Evolutionary conservation across 30 jellyfish, hydroid and myxozoan genomes (phyloP), one percentile per base, ranked within the genome.

Genomic region (Aurelia sp.): DNA sequence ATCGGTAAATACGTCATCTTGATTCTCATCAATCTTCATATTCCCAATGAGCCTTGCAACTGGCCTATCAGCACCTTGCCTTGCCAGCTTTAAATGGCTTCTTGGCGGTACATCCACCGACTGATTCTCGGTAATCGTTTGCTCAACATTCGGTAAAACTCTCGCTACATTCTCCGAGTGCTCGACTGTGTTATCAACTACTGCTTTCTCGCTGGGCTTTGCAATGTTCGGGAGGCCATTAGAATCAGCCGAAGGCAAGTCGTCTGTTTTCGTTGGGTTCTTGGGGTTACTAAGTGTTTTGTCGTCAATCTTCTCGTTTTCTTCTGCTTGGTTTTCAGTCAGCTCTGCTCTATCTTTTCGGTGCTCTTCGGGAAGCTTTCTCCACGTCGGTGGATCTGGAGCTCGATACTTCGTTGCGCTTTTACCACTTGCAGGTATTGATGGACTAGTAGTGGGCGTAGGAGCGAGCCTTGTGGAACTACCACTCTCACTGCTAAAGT

Each of bases 391-490:
- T 21, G 93, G 82, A 18, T 84, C 82, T 16, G 93, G 87, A 3
- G 93, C 93, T 12, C 77, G 83, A 53, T 71, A 84, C 12, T 82
- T 82, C 80, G 22, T 55, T 3, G 48, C 18, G 18, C 50, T 9
- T 31, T 50, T 47, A 50, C 40, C 82, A 19, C 62, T 70, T 15
- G 44, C 72, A 53, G 53, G 57, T 70, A 70, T 19, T 33, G 73
- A 35, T 12, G 92, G 92, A 40, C 92, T 82, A 13, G 92, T 30
- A 17, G 50, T 70, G 50, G 92, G 92, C 3, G 86, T 82, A 33
- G 85, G 80, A 6, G 86, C 72, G 79, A 70, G 63, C 74, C 86
- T 55, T 70, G 92, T n/a, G 79, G 92, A 82, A 71, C 92, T 31
- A 18, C 92, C 65, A 61, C 86, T 71, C 19, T 69, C 71, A 30